Evolutionary conservation across 2,797 vertebrate species (phyloP).

Genomic region (Aldrovandia affinis): DNA sequence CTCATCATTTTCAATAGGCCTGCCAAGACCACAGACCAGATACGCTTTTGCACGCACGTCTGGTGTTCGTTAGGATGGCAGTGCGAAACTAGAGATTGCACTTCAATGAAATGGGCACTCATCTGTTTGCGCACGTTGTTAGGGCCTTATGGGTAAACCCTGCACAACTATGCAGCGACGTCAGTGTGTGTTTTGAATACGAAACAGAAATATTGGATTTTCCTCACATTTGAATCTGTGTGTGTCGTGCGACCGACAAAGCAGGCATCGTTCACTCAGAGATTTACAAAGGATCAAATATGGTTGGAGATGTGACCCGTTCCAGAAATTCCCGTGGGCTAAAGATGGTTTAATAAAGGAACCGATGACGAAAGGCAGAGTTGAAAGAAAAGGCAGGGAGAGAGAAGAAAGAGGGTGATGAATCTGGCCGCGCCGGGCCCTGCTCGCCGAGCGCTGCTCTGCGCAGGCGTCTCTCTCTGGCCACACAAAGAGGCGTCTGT

Average conservation of each 20-base stretch:
- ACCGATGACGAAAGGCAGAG: not conserved
- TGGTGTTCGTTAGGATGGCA: not conserved
- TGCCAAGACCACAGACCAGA: not conserved
- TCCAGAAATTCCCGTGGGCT: not conserved
- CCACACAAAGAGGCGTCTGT: conserved; percentile 66
- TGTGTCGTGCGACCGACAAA: not conserved
- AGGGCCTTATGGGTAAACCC: not conserved
- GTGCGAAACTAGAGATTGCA: not conserved
- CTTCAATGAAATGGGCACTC: not conserved
- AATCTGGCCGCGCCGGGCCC: conserved; percentile 63
- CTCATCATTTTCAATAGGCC: not conserved
- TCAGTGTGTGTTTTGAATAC: not conserved
- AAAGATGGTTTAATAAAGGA: not conserved
- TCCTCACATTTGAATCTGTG: not conserved
- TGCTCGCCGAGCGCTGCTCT: conserved; percentile 54
- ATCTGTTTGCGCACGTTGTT: not conserved
- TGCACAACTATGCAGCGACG: not conserved
- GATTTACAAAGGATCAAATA: not conserved
- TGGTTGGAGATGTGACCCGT: not conserved
- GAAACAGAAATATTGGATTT: not conserved
- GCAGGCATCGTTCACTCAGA: not conserved
- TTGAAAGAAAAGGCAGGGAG: not conserved
- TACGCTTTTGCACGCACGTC: not conserved
- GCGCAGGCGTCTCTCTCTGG: conserved; percentile 61
- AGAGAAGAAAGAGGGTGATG: conserved; percentile 18